These are phyloP conservation scores for Apostichopus parvimensis DNA, from an alignment of 35 echinoderm and acorn worm genomes.

Conservation along the genomic window DNA sequence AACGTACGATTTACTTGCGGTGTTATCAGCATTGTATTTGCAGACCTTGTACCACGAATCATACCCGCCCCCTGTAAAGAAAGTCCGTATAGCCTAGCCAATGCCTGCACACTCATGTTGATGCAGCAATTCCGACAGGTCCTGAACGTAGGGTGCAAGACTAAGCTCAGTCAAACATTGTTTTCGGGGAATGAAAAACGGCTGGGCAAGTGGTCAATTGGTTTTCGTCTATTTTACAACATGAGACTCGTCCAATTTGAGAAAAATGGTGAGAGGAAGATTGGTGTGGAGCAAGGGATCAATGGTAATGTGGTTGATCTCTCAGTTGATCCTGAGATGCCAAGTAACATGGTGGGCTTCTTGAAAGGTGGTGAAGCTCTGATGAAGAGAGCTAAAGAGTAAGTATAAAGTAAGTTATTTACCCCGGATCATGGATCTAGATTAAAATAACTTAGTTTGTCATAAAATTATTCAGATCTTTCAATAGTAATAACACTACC, in stretches of 20 bases:
- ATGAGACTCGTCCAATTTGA: constrained; percentile 96
- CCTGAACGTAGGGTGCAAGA: neutral
- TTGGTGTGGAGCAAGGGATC: constrained; percentile 72
- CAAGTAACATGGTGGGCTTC: constrained; percentile 68
- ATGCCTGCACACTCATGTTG: neutral
- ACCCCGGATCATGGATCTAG: too few relatives aligned
- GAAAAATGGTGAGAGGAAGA: constrained; percentile 35
- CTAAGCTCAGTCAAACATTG: neutral
- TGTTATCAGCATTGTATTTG: too few relatives aligned
- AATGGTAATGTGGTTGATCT: constrained; percentile 88
- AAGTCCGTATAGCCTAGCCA: too few relatives aligned
- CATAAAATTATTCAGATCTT: too few relatives aligned
- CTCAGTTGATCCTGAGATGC: constrained; percentile 55
- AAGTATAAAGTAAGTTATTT: neutral
- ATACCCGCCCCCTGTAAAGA: too few relatives aligned
- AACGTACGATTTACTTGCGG: too few relatives aligned
- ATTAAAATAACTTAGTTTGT: too few relatives aligned
- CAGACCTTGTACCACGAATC: too few relatives aligned
- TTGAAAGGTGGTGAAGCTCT: constrained; percentile 70
- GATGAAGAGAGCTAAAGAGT: constrained; percentile 74
- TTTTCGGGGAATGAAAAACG: neutral
- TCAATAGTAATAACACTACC: too few relatives aligned
- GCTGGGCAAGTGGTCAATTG: neutral
- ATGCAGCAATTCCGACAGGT: neutral
- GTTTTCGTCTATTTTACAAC: constrained; percentile 5